These are phyloP conservation scores for Galerucella calmariensis DNA, from an alignment of 2,888 invertebrate species.

Conservation along the genomic window DNA sequence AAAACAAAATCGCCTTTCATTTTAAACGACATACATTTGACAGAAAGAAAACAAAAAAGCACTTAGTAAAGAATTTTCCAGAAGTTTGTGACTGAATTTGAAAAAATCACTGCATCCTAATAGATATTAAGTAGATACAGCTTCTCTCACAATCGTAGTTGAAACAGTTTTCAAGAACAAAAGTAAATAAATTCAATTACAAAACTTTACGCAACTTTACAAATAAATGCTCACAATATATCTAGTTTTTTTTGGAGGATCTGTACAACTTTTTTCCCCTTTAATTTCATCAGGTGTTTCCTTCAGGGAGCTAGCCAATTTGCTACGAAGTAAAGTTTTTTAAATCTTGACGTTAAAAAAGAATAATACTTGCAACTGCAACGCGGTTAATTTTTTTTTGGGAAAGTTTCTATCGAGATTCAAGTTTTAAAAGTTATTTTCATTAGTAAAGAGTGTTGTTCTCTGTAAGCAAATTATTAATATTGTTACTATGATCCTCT, in stretches of 20 bases:
- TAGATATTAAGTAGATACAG: background rate
- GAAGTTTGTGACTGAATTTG: too few relatives aligned
- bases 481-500: too few relatives aligned
- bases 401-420: slow-evolving; percentile 5
- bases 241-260: slow-evolving; percentile 16
- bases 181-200: background rate
- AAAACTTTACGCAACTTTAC: background rate
- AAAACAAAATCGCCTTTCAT: too few relatives aligned
- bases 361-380: background rate
- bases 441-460: too few relatives aligned
- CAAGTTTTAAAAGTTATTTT: background rate
- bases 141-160: background rate
- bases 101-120: too few relatives aligned
- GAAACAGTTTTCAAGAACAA: background rate
- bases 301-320: slow-evolving; percentile 19
- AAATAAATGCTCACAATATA: slow-evolving; percentile 12
- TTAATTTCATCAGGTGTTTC: slow-evolving; percentile 31
- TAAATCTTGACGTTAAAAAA: slow-evolving; percentile 3
- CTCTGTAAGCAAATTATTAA: too few relatives aligned
- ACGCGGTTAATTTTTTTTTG: background rate
- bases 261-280: slow-evolving; percentile 17
- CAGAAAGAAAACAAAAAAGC: too few relatives aligned
- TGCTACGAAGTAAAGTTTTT: slow-evolving; percentile 15
- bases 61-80: too few relatives aligned
- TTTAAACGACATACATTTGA: too few relatives aligned